These are phyloP conservation scores for Brachyalestes nurse DNA, from an alignment of 2,797 vertebrate genomes.

Conservation along the genomic window DNA sequence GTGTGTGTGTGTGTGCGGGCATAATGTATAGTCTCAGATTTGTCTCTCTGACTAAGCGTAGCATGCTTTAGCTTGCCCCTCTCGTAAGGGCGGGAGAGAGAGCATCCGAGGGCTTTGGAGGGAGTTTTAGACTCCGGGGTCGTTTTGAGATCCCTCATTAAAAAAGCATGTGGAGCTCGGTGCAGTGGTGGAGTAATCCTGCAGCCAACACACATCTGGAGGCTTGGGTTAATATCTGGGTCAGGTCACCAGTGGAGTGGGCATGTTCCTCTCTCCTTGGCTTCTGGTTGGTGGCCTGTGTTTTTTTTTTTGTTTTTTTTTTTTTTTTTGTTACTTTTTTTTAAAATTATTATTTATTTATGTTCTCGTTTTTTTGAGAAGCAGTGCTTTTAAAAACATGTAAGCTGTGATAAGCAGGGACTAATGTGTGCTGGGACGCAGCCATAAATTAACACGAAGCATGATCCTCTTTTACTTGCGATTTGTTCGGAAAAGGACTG, in stretches of 20 bases:
- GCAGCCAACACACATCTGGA: conserved; percentile 79
- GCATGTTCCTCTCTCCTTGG: conserved; percentile 69
- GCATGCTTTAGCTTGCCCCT: not conserved
- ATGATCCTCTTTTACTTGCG: conserved; percentile 9
- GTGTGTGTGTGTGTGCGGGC: not conserved
- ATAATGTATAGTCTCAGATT: not conserved
- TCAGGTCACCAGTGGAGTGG: conserved; percentile 75
- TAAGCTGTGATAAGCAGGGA: conserved; percentile 30
- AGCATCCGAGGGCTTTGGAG: not conserved
- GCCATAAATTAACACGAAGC: conserved; percentile 4
- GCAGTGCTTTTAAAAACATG: conserved; percentile 16
- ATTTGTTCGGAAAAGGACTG: conserved; percentile 14
- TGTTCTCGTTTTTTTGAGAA: conserved; percentile 3
- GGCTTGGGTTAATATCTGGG: conserved; percentile 81
- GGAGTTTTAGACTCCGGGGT: conserved; percentile 60
- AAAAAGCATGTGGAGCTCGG: conserved; percentile 75
- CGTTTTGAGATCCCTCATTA: conserved; percentile 75
- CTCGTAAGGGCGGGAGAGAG: not conserved
- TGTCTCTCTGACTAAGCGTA: not conserved
- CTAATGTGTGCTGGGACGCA: not conserved
- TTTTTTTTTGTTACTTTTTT: too few relatives aligned
- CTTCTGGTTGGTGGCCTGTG: conserved; percentile 60
- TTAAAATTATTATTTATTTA: too few relatives aligned
- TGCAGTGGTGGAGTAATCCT: conserved; percentile 78
- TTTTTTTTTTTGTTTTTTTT: not conserved